Base-by-base conservation (phyloP, 92 coral and sea anemone species). In the Ricordea florida region DNA sequence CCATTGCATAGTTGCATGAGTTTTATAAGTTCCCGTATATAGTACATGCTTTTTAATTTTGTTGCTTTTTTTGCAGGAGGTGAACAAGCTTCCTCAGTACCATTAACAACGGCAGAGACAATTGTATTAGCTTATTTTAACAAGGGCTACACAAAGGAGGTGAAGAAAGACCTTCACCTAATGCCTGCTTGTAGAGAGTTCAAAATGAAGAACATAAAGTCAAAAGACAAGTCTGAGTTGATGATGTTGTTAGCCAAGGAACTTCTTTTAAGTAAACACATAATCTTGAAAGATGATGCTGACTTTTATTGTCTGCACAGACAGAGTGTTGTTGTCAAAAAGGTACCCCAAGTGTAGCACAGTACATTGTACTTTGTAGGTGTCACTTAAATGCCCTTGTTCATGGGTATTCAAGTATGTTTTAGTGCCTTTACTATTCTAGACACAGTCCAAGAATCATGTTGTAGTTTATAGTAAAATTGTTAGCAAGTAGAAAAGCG, bases 111-210 rank as follows among this genome's bases (percentile, higher is more conserved):
- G 23, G 93, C 93, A 22, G 81, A 88, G 57, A 88, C 89, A 16
- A 84, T 73, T 31, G 37, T 89, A 26, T 33, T 89, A 35, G 58
- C 40, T 3, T 88, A 65, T 56, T 83, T 88, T 29, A 66, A 88
- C 26, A 89, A 72, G 38, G 84, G 83, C 5, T 79, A 74, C 57
- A 61, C 90, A 26, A 79, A 79, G 30, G 89, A 87, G 68, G 28
- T 89, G 35, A 89, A 89, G 72, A 83, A 74, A 61, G 93, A 83
- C 20, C 32, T 24, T 30, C 94, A 89, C 28, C 74, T 89, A 45
- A 13, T 68, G 18, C 74, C 94, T 18, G 56, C 74, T 26, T 76
- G 87, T 30, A 74, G 84, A 10, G 87, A 79, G 40, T 21, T 85
- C 33, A 62, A 80, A 18, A 24, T 85, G 18, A 79, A 68, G 35